Evolutionary conservation across 2,888 invertebrate species (phyloP).

Genomic region (Caenorhabditis afra): DNA sequence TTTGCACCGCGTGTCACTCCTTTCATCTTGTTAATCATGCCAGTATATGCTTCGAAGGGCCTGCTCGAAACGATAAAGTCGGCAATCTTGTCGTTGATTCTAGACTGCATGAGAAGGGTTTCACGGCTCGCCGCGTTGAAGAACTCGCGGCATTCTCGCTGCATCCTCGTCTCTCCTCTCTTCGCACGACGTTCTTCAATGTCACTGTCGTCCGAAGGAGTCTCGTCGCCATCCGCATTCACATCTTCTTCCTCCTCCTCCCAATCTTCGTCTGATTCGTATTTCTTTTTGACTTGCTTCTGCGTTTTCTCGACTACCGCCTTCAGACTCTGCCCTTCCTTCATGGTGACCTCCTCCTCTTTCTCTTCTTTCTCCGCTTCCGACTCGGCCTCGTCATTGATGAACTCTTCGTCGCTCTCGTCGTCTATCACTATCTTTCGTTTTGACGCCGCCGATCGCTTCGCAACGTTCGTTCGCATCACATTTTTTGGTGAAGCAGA

Average conservation of each 20-base stretch:
- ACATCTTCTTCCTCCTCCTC: conserved; percentile 57
- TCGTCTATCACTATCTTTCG: conserved; percentile 50
- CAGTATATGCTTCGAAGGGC: conserved; percentile 55
- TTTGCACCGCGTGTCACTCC: conserved; percentile 63
- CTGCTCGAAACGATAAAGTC: conserved; percentile 55
- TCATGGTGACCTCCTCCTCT: conserved; percentile 20
- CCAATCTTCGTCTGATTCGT: conserved; percentile 59
- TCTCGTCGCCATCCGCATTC: conserved; percentile 57
- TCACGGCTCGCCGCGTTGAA: conserved; percentile 63
- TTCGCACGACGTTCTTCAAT: conserved; percentile 60
- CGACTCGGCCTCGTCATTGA: conserved; percentile 32
- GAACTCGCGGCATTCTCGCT: conserved; percentile 58
- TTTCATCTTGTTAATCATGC: conserved; percentile 45
- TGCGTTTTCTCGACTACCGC: conserved; percentile 17
- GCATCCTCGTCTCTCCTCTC: conserved; percentile 45
- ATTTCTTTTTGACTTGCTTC: conserved; percentile 44
- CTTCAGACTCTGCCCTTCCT: conserved; percentile 27
- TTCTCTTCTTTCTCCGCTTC: conserved; percentile 16
- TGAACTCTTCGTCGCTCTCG: conserved; percentile 49
- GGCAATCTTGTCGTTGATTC: conserved; percentile 68
- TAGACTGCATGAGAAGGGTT: conserved; percentile 57
- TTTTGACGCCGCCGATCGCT: conserved; percentile 27
- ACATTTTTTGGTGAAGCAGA: conserved; percentile 43
- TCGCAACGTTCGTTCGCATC: conserved; percentile 46
- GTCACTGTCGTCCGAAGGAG: conserved; percentile 65